Evolutionary conservation across 2,113 vertebrate species (phyloP).

Genomic region (Perca fluviatilis): DNA sequence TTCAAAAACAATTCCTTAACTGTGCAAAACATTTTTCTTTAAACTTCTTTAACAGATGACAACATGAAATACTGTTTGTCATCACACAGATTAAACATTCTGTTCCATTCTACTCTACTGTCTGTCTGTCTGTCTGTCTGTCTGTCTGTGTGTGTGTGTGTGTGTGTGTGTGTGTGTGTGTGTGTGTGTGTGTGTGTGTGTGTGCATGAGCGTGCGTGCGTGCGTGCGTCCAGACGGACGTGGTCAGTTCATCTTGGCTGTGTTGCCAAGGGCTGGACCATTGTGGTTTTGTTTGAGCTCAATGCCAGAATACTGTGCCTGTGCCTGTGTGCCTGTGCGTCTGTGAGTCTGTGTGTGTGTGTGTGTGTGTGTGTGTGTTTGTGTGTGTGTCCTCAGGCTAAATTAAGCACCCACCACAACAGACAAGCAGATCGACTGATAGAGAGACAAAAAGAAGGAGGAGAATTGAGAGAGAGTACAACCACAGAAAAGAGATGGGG

Average conservation of each 20-base stretch:
- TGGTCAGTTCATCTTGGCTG: constrained; percentile 76
- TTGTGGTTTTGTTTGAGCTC: constrained; percentile 78
- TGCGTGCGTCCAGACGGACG: constrained; percentile 69
- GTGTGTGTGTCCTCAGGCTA: constrained; percentile 75
- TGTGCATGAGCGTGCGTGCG: no score
- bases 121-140: constrained; percentile 34
- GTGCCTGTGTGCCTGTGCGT: neutral
- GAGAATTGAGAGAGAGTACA: constrained; percentile 44
- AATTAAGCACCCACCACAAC: constrained; percentile 78
- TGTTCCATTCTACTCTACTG: constrained; percentile 16
- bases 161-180: constrained; percentile 48
- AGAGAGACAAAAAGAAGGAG: constrained; percentile 71
- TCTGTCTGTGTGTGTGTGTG: constrained; percentile 18
- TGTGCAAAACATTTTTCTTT: neutral
- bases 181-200: constrained; percentile 28
- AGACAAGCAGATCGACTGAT: constrained; percentile 82
- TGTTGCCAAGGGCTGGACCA: constrained; percentile 79
- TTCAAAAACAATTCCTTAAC: neutral
- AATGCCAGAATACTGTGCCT: constrained; percentile 57
- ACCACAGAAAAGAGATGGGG: constrained; percentile 70
- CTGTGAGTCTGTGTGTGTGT: constrained; percentile 46
- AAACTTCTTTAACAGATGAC: neutral
- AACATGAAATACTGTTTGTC: neutral
- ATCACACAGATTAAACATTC: constrained; percentile 14
- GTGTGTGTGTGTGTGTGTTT: constrained; percentile 53